Percentiles rank a stretch among this genome's conserved stretches.
Conservation (phyloP, 2,888 invertebrate genomes). For the Vanessa cardui region DNA sequence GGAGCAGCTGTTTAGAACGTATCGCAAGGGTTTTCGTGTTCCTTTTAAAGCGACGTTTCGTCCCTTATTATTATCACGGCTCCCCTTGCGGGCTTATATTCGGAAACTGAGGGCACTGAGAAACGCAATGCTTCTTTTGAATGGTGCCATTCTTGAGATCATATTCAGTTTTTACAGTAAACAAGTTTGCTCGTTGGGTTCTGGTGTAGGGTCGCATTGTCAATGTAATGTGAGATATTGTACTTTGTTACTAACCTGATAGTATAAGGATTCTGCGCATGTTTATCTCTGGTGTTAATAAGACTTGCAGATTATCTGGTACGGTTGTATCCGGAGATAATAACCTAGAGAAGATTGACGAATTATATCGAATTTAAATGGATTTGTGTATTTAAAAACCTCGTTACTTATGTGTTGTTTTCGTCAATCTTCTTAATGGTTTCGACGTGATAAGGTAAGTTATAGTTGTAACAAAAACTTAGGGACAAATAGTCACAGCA, state of each 20-base stretch:
- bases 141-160: slow-evolving; percentile 71
- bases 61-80: slow-evolving; percentile 71
- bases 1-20: slow-evolving; percentile 73
- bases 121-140: slow-evolving; percentile 69
- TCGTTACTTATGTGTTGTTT: not conserved
- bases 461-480: not conserved
- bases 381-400: not conserved
- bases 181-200: slow-evolving; percentile 64
- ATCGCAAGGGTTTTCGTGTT: slow-evolving; percentile 73
- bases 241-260: slow-evolving; percentile 38
- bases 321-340: not conserved
- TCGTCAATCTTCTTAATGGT: not conserved
- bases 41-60: slow-evolving; percentile 68
- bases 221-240: slow-evolving; percentile 52
- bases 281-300: not conserved
- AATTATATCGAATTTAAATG: not conserved
- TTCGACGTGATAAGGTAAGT: not conserved
- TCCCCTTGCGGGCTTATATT: slow-evolving; percentile 70
- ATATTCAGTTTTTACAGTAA: slow-evolving; percentile 69
- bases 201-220: slow-evolving; percentile 61
- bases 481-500: too few species aligned
- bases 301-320: not conserved
- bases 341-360: not conserved
- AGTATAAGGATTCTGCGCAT: slow-evolving; percentile 6
- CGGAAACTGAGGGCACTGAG: slow-evolving; percentile 64